Percentiles rank a stretch among this genome's conserved stretches.
Conservation (phyloP, 2,113 vertebrate genomes). For the Ibidorhyncha struthersii region DNA sequence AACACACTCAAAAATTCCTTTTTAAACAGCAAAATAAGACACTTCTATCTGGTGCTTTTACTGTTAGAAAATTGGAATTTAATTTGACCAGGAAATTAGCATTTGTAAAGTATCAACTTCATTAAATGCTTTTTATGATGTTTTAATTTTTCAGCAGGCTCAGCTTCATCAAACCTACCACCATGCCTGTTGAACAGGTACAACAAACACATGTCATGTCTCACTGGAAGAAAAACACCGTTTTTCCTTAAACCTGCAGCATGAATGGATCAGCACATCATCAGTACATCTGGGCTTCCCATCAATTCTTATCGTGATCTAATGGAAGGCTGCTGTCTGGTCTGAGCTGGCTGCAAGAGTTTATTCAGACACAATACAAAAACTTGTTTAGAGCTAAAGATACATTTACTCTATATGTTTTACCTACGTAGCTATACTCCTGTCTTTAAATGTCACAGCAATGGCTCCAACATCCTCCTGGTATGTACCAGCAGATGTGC, state of each 20-base stretch:
- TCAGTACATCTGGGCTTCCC: not conserved
- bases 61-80: conserved; percentile 34
- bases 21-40: not conserved
- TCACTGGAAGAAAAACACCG: not conserved
- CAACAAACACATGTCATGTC: not conserved
- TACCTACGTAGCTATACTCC: not conserved
- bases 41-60: not conserved
- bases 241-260: not conserved
- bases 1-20: not conserved
- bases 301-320: not conserved
- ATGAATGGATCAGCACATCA: not conserved
- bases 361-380: not conserved
- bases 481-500: not conserved
- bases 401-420: not conserved
- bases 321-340: not conserved
- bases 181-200: not conserved
- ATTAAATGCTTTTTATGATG: conserved; percentile 27
- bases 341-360: not conserved
- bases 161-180: not conserved
- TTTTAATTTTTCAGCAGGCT: not conserved
- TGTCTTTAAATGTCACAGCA: not conserved
- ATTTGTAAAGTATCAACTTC: conserved; percentile 33
- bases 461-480: not conserved
- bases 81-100: conserved; percentile 46
- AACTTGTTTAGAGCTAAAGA: not conserved